phyloP scores from a whole-genome alignment of 2,797 vertebrate species.

The Myiothlypis chrysogaster region DNA sequence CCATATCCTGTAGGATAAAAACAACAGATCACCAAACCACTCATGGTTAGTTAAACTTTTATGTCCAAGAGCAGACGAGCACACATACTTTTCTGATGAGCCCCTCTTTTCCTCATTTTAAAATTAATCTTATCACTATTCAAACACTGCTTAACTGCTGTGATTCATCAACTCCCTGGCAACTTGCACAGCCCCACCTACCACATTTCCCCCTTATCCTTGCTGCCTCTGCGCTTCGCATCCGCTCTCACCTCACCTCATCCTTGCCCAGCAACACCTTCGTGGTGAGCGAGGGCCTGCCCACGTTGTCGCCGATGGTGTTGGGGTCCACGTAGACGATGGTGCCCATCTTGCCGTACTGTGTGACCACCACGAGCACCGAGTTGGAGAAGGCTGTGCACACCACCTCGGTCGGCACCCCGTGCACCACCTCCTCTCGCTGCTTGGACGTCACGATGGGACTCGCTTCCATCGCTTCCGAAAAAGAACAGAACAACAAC shows the following conservation, averaged over 20 bases:
- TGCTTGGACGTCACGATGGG: conserved; percentile 84
- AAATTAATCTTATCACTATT: background rate
- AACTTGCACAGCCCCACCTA: background rate
- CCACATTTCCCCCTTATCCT: background rate
- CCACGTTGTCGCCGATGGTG: conserved; percentile 78
- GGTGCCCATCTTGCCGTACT: conserved; percentile 93
- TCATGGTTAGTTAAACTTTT: background rate
- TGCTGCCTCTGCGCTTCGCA: background rate
- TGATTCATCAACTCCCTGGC: background rate
- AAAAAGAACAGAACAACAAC: background rate
- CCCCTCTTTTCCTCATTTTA: background rate
- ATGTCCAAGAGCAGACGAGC: background rate
- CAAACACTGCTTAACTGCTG: background rate
- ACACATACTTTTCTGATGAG: background rate
- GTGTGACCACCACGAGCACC: conserved; percentile 90
- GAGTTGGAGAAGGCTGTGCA: conserved; percentile 93
- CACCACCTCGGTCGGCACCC: conserved; percentile 87
- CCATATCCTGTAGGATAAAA: background rate
- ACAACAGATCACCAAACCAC: background rate
- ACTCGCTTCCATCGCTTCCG: conserved; percentile 76
- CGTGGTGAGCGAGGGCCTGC: conserved; percentile 82
- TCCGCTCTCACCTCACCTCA: conserved; percentile 88
- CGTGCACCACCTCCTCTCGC: conserved; percentile 81
- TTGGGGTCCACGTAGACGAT: conserved; percentile 89
- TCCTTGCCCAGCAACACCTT: conserved; percentile 93